These are phyloP conservation scores for Rallus limicola DNA, from an alignment of 2,113 vertebrate genomes.

Conservation along the genomic window DNA sequence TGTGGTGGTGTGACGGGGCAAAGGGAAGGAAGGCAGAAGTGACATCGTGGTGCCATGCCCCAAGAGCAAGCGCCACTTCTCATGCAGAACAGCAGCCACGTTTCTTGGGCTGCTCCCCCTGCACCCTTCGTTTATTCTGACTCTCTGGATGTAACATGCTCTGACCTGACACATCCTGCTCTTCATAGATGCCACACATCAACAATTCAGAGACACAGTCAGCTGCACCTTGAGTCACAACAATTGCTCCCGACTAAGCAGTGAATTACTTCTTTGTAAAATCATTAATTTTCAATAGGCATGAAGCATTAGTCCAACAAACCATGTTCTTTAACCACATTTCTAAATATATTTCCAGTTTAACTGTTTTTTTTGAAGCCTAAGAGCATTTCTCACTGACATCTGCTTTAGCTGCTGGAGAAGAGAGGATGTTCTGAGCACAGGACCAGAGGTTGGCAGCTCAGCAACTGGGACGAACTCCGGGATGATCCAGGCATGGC, in stretches of 20 bases:
- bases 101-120: background rate
- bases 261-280: background rate
- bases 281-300: background rate
- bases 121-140: background rate
- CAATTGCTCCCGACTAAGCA: background rate
- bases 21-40: background rate
- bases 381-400: background rate
- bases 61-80: background rate
- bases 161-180: background rate
- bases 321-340: background rate
- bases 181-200: background rate
- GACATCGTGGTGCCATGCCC: background rate
- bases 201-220: background rate
- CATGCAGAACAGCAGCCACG: background rate
- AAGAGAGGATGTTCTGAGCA: background rate
- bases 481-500: background rate
- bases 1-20: fast-evolving
- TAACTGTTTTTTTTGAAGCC: background rate
- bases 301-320: background rate
- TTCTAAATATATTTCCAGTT: background rate
- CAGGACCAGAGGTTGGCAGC: background rate
- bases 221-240: background rate
- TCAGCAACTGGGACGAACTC: background rate
- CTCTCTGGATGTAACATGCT: background rate
- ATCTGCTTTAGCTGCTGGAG: background rate